A percentile compares a stretch with the other conserved stretches of the same genome.
Evolutionary conservation across 2,888 invertebrate genomes (phyloP).

Genomic region (Drosophila stalkeri): DNA sequence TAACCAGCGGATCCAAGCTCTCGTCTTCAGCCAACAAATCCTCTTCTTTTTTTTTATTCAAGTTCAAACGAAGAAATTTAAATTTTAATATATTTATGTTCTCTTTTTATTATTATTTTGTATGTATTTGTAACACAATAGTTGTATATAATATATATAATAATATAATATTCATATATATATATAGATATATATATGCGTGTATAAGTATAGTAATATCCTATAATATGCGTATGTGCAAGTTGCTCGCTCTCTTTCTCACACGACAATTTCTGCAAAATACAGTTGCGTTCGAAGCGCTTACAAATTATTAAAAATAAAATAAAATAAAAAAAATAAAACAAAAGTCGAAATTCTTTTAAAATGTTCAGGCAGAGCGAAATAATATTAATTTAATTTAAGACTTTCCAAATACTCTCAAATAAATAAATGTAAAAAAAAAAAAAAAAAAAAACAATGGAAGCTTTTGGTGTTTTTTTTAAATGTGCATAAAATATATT

Average conservation of each 20-base stretch:
- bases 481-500: slow-evolving; percentile 60
- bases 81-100: slow-evolving; percentile 13
- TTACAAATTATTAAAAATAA: slow-evolving; percentile 20
- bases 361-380: slow-evolving; percentile 14
- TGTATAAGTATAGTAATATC: slow-evolving; percentile 53
- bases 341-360: slow-evolving; percentile 27
- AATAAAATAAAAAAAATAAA: slow-evolving; percentile 6
- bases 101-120: slow-evolving; percentile 43
- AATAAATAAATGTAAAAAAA: slow-evolving; percentile 27
- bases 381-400: slow-evolving; percentile 3
- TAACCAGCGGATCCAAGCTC: slow-evolving; percentile 4
- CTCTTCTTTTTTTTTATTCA: neutral
- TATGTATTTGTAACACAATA: slow-evolving; percentile 70
- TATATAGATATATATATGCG: slow-evolving; percentile 5
- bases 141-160: slow-evolving; percentile 59
- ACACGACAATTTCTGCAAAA: slow-evolving; percentile 34
- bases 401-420: slow-evolving; percentile 12
- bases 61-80: neutral
- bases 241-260: slow-evolving; percentile 43
- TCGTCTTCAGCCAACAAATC: neutral
- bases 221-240: slow-evolving; percentile 43
- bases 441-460: slow-evolving; percentile 8
- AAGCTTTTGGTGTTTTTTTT: slow-evolving; percentile 15
- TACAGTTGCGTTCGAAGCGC: slow-evolving; percentile 37
- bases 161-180: slow-evolving; percentile 12